Percentiles rank a stretch among this genome's conserved stretches.
phyloP scores from a whole-genome alignment of 2,888 invertebrate species.

The Holacanthella duospinosa region DNA sequence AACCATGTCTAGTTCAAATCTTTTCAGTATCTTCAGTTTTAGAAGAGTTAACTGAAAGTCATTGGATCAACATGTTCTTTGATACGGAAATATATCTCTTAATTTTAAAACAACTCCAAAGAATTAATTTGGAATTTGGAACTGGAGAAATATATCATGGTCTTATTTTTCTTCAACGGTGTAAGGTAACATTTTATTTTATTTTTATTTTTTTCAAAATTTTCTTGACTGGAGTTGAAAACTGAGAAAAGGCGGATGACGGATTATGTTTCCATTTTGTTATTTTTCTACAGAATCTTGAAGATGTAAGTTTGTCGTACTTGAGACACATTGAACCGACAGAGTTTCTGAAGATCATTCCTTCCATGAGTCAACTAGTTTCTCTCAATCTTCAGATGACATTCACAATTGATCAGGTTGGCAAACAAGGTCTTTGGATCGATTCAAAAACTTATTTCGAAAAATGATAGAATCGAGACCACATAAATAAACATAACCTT shows the following conservation, averaged over 20 bases:
- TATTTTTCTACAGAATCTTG: conserved; percentile 35
- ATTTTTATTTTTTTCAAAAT: conserved; percentile 1
- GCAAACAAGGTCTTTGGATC: neutral
- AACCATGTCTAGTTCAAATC: no score
- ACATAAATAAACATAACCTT: neutral
- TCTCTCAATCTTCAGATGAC: conserved; percentile 40
- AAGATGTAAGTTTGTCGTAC: conserved; percentile 39
- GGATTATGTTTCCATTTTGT: neutral
- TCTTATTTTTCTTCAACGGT: conserved; percentile 37
- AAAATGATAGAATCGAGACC: neutral
- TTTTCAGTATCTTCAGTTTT: conserved; percentile 36
- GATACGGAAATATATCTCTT: conserved; percentile 38
- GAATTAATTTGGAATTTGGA: conserved; percentile 37
- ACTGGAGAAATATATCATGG: conserved; percentile 38
- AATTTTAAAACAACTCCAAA: conserved; percentile 37
- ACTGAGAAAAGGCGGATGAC: neutral
- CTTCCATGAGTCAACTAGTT: conserved; percentile 36
- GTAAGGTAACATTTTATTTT: conserved; percentile 34
- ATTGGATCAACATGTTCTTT: conserved; percentile 34
- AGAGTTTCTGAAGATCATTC: conserved; percentile 37
- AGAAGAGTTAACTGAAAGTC: conserved; percentile 38
- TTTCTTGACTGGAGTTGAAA: no score
- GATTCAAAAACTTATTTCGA: neutral
- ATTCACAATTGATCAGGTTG: conserved; percentile 40
- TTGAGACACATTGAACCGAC: conserved; percentile 39